phyloP scores from a whole-genome alignment of 2,888 invertebrate species.

The Heliconius erato region DNA sequence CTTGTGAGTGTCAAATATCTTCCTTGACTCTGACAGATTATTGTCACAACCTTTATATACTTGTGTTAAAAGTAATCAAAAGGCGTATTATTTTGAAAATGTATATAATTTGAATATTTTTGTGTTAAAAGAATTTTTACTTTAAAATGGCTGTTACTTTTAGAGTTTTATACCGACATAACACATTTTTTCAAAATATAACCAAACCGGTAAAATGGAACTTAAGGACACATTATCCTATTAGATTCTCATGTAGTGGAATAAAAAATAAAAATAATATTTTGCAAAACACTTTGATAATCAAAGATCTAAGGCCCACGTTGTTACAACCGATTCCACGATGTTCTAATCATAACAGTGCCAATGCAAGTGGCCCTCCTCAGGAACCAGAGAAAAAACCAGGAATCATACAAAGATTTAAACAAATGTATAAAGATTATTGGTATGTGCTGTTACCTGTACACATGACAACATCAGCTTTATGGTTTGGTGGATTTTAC shows the following conservation, averaged over 20 bases:
- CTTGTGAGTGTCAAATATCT: neutral
- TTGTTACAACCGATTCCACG: conserved; percentile 56
- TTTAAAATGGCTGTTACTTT: conserved; percentile 70
- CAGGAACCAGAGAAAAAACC: conserved; percentile 74
- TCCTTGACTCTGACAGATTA: neutral
- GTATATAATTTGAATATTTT: conserved; percentile 30
- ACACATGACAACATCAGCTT: conserved; percentile 93
- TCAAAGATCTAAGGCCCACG: conserved; percentile 56
- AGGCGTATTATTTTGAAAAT: conserved; percentile 39
- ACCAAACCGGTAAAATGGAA: conserved; percentile 73
- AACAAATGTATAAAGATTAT: conserved; percentile 96
- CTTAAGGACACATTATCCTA: conserved; percentile 61
- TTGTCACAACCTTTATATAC: conserved; percentile 19
- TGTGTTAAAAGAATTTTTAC: neutral
- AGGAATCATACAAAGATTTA: conserved; percentile 92
- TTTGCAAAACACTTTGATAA: conserved; percentile 54
- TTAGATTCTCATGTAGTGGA: conserved; percentile 66
- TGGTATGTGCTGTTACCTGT: conserved; percentile 99
- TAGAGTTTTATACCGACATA: conserved; percentile 69
- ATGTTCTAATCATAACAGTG: conserved; percentile 59
- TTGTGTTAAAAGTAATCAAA: conserved; percentile 30
- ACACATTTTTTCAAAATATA: conserved; percentile 63
- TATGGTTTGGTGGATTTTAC: conserved; percentile 96
- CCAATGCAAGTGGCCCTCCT: conserved; percentile 53
- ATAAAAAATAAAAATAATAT: conserved; percentile 62